Evolutionary conservation across 2,888 invertebrate genomes (phyloP), one percentile per base, ranked within the genome.

Genomic region (Acanthacorydalis orientalis): DNA sequence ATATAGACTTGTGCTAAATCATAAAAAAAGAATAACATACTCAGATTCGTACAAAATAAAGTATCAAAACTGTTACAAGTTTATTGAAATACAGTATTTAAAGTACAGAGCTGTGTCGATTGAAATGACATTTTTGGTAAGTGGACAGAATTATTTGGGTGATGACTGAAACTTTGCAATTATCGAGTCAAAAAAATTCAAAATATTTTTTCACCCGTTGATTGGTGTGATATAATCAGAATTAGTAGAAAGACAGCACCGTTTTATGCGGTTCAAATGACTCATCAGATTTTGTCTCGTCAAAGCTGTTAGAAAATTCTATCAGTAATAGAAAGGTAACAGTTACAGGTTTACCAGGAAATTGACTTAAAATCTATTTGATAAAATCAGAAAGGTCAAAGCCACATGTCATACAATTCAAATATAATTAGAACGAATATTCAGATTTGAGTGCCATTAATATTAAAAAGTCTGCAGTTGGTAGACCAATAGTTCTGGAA

Each of bases 251-350:
- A 51, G 51, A 53, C 51, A 50, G 46, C 48, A 37, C 49, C 52
- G 48, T 53, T 53, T 53, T n/a, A 54, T 55, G 38, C 54, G 49
- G 52, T 54, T 48, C 51, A 54, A 55, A 54, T 54, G 51, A 54
- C 52, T 34, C 53, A 53, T 48, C 50, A 53, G 51, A 52, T 54
- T 51, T 51, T 53, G 51, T 52, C 3, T 53, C 53, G 51, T 53
- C 52, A 49, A 52, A 52, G 47, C 34, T 48, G 47, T 53, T 53
- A 51, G 52, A 55, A 53, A 15, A 55, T 12, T 54, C 51, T 32
- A 50, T 55, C 51, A 51, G 46, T 53, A 54, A 52, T 49, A 55
- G 52, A 52, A 55, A 51, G 50, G 50, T 52, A 50, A 54, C 51
- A 46, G 47, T 51, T 37, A 51, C 50, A 53, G 49, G 51, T 45